phyloP scores from a whole-genome alignment of 1,140 invertebrate species.

The Psix sp. region DNA sequence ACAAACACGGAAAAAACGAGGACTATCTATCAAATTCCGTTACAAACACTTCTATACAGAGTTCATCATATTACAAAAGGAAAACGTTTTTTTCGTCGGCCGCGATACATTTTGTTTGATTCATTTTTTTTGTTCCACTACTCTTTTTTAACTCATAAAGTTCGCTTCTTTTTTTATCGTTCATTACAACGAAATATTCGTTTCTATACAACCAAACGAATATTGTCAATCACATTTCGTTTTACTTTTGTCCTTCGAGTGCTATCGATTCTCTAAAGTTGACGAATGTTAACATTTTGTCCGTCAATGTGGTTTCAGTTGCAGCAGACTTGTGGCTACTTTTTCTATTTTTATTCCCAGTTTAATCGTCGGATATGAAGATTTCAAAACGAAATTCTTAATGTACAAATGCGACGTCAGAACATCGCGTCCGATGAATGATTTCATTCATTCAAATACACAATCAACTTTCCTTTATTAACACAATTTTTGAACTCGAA shows the following conservation, averaged over 20 bases:
- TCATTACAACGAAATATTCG: conserved; percentile 45
- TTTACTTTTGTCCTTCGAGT: conserved; percentile 56
- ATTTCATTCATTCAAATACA: too few species aligned
- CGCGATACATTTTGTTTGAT: conserved; percentile 21
- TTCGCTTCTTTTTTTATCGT: conserved; percentile 47
- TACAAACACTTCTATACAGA: conserved; percentile 52
- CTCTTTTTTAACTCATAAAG: conserved; percentile 47
- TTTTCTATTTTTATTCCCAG: too few species aligned
- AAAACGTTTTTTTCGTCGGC: conserved; percentile 49
- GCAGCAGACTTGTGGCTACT: conserved; percentile 20
- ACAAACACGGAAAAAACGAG: conserved; percentile 43
- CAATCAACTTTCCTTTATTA: too few species aligned
- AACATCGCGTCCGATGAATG: too few species aligned
- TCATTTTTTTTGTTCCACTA: conserved; percentile 12
- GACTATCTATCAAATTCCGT: conserved; percentile 54
- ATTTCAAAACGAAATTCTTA: too few species aligned
- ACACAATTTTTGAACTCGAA: too few species aligned
- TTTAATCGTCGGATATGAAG: too few species aligned
- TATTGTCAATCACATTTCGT: conserved; percentile 56
- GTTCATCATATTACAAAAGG: conserved; percentile 53
- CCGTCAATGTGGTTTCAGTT: conserved; percentile 54
- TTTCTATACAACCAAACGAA: conserved; percentile 53
- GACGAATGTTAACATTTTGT: conserved; percentile 56
- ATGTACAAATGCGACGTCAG: too few species aligned
- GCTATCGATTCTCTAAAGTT: conserved; percentile 55